Percentiles rank a stretch among this genome's conserved stretches.
phyloP scores from a whole-genome alignment of 2,888 invertebrate species.

The Aleiodes leptofemur region DNA sequence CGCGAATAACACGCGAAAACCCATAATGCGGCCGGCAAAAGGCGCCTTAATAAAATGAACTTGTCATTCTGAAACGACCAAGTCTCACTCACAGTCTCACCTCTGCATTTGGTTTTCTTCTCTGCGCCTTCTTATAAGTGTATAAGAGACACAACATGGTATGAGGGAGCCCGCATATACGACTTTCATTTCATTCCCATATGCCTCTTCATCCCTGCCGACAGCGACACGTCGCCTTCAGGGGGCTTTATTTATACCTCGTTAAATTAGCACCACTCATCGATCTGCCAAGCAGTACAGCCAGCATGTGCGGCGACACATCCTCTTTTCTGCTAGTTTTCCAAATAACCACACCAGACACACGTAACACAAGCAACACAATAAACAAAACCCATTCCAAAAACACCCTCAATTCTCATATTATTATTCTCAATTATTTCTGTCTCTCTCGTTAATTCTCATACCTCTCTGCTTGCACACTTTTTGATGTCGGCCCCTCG shows the following conservation, averaged over 20 bases:
- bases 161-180: conserved; percentile 40
- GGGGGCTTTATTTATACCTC: conserved; percentile 68
- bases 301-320: conserved; percentile 8
- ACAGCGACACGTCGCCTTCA: conserved; percentile 41
- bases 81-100: conserved; percentile 56
- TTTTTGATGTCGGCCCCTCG: conserved; percentile 31
- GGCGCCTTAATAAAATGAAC: conserved; percentile 73
- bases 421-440: conserved; percentile 11
- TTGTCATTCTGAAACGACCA: conserved; percentile 70
- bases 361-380: background rate
- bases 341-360: background rate
- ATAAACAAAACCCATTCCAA: background rate
- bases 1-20: conserved; percentile 64
- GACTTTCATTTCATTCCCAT: conserved; percentile 30
- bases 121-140: conserved; percentile 20
- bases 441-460: conserved; percentile 8
- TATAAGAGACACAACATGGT: conserved; percentile 24
- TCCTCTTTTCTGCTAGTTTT: background rate
- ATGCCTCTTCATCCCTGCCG: conserved; percentile 11
- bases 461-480: conserved; percentile 5
- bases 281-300: conserved; percentile 56
- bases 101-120: conserved; percentile 48
- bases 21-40: conserved; percentile 64
- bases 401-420: background rate
- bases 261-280: conserved; percentile 71